Percentiles rank a stretch among this genome's conserved stretches.
Conservation (phyloP, 2,113 vertebrate genomes). For the Boulengeromyrus knoepffleri region DNA sequence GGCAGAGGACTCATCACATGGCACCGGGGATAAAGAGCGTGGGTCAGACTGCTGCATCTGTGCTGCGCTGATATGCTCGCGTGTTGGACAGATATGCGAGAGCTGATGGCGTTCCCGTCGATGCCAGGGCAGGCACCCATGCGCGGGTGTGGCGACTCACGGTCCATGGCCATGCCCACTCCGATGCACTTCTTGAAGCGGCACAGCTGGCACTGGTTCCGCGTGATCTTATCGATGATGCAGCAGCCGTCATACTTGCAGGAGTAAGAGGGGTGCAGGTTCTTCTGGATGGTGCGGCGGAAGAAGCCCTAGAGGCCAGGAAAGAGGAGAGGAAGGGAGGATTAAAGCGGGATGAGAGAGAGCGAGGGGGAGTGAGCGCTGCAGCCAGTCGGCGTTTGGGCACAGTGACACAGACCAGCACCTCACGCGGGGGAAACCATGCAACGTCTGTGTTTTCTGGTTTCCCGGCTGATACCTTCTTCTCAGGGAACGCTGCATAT, state of each 20-base stretch:
- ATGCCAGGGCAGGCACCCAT: neutral
- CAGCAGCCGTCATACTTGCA: conserved; percentile 96
- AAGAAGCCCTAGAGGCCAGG: conserved; percentile 76
- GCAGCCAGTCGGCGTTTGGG: neutral
- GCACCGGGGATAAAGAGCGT: neutral
- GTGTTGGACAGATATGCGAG: neutral
- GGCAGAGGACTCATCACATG: neutral
- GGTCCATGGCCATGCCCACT: conserved; percentile 76
- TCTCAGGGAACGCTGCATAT: neutral
- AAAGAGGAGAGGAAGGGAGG: neutral
- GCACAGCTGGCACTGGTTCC: conserved; percentile 97
- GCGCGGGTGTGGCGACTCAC: conserved; percentile 48
- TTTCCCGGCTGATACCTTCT: neutral
- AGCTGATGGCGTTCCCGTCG: neutral
- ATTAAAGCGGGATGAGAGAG: neutral
- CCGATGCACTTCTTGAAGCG: conserved; percentile 94
- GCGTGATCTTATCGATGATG: conserved; percentile 94
- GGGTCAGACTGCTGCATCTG: neutral
- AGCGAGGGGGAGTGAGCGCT: neutral
- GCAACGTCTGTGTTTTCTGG: too few relatives aligned
- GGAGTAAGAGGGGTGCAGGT: conserved; percentile 85
- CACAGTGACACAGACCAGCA: neutral
- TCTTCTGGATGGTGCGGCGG: conserved; percentile 96
- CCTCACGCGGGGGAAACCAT: neutral
- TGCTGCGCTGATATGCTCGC: neutral